Percentiles rank a stretch among this genome's conserved stretches.
phyloP scores from a whole-genome alignment of 2,888 invertebrate genomes.

The Diplolepis rosae region DNA sequence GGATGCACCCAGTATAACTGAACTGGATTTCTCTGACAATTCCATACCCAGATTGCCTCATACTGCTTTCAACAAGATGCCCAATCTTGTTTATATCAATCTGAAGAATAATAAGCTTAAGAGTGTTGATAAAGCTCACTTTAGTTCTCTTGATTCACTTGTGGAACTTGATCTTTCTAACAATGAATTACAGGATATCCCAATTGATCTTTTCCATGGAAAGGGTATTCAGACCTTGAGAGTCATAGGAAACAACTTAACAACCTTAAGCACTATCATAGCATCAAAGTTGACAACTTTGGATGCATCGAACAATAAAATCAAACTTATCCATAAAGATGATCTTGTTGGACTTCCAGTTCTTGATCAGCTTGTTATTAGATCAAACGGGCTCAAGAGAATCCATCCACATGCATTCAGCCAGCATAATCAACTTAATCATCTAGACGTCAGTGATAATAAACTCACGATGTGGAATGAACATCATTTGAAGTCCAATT shows the following conservation, averaged over 20 bases:
- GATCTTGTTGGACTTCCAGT: slow-evolving; percentile 79
- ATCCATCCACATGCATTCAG: slow-evolving; percentile 83
- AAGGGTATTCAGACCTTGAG: slow-evolving; percentile 80
- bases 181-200: slow-evolving; percentile 80
- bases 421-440: slow-evolving; percentile 79
- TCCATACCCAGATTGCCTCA: slow-evolving; percentile 80
- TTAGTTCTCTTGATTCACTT: slow-evolving; percentile 79
- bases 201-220: slow-evolving; percentile 79
- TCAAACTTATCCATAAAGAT: slow-evolving; percentile 80
- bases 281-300: slow-evolving; percentile 80
- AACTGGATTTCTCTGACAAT: slow-evolving; percentile 83
- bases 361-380: slow-evolving; percentile 81
- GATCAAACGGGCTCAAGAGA: slow-evolving; percentile 81
- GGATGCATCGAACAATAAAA: slow-evolving; percentile 82
- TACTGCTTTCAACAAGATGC: slow-evolving; percentile 79
- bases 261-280: slow-evolving; percentile 74
- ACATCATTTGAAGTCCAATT: slow-evolving; percentile 82
- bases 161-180: slow-evolving; percentile 84
- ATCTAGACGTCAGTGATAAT: slow-evolving; percentile 85
- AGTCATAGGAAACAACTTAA: slow-evolving; percentile 78
- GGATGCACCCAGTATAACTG: slow-evolving; percentile 80
- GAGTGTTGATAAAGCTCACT: slow-evolving; percentile 78
- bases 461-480: slow-evolving; percentile 80
- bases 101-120: slow-evolving; percentile 81
- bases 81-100: slow-evolving; percentile 81